Conservation (phyloP, 1,140 invertebrate genomes). For the Hylyphantes graminicola region DNA sequence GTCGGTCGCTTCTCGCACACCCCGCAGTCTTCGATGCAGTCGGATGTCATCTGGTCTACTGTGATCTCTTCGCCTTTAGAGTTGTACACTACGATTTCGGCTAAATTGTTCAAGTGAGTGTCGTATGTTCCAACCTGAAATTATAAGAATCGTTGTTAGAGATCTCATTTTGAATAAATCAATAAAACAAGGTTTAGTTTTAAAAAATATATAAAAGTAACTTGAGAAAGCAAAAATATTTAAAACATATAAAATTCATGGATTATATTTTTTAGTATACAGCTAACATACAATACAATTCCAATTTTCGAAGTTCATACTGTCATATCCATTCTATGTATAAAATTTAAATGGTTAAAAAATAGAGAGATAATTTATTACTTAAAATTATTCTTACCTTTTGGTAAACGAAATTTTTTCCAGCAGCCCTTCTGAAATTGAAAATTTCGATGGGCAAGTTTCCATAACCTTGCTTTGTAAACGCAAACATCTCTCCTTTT, state of each 20-base stretch:
- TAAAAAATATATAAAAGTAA: too few species aligned
- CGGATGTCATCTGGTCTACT: constrained; percentile 62
- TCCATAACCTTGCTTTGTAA: constrained; percentile 68
- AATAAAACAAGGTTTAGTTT: too few species aligned
- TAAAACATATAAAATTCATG: too few species aligned
- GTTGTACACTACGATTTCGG: constrained; percentile 66
- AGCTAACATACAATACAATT: too few species aligned
- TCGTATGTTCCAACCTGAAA: constrained; percentile 67
- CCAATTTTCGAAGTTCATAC: too few species aligned
- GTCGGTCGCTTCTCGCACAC: constrained; percentile 37
- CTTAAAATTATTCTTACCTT: constrained; percentile 41
- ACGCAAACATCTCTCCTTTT: constrained; percentile 64
- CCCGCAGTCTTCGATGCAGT: constrained; percentile 49
- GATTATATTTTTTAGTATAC: too few species aligned
- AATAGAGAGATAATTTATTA: not conserved
- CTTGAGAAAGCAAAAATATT: too few species aligned
- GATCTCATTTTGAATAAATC: too few species aligned
- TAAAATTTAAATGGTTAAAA: too few species aligned
- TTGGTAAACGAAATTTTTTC: constrained; percentile 47
- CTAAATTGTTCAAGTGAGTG: constrained; percentile 66
- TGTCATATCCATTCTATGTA: too few species aligned
- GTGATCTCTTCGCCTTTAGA: constrained; percentile 64
- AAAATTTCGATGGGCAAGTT: constrained; percentile 68
- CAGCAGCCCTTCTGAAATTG: constrained; percentile 65
- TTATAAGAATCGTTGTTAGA: too few species aligned